phyloP scores from a whole-genome alignment of 2,888 invertebrate species.

The Caprella mutica region DNA sequence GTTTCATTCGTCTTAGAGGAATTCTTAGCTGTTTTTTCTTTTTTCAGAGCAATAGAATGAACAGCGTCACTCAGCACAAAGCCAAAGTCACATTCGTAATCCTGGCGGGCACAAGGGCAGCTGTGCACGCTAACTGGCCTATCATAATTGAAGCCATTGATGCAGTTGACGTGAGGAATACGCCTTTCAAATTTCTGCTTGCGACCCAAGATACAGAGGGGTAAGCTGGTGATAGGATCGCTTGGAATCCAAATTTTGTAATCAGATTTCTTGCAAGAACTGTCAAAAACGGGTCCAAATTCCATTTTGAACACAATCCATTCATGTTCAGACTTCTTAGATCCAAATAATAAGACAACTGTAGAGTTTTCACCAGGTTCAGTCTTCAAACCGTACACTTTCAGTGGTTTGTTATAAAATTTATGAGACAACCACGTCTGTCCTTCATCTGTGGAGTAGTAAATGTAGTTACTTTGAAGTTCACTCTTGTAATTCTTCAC shows the following conservation, averaged over 20 bases:
- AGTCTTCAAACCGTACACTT: slow-evolving; percentile 81
- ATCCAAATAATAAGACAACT: slow-evolving; percentile 82
- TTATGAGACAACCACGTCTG: slow-evolving; percentile 61
- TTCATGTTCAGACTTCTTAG: slow-evolving; percentile 44
- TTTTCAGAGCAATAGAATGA: too few species aligned
- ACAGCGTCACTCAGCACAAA: slow-evolving; percentile 14
- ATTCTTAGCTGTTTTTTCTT: too few species aligned
- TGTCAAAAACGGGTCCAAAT: slow-evolving; percentile 37
- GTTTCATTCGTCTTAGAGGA: too few species aligned
- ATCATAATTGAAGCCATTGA: slow-evolving; percentile 63
- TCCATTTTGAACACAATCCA: slow-evolving; percentile 33
- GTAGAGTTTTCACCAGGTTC: slow-evolving; percentile 91
- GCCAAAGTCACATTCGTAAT: slow-evolving; percentile 52
- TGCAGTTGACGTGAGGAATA: slow-evolving; percentile 62
- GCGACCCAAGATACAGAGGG: slow-evolving; percentile 64
- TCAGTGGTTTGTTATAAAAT: slow-evolving; percentile 53
- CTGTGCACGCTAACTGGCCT: slow-evolving; percentile 55
- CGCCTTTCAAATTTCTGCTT: slow-evolving; percentile 65
- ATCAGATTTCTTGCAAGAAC: slow-evolving; percentile 57
- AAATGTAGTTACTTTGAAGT: slow-evolving; percentile 63
- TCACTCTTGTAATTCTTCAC: slow-evolving; percentile 65
- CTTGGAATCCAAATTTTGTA: slow-evolving; percentile 81
- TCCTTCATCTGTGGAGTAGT: slow-evolving; percentile 78
- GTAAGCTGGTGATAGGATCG: slow-evolving; percentile 37
- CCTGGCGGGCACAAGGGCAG: slow-evolving; percentile 66